Percentiles rank a stretch among this genome's conserved stretches.
These are phyloP conservation scores for Eupithecia subumbrata DNA, from an alignment of 2,888 invertebrate genomes.

Conservation along the genomic window DNA sequence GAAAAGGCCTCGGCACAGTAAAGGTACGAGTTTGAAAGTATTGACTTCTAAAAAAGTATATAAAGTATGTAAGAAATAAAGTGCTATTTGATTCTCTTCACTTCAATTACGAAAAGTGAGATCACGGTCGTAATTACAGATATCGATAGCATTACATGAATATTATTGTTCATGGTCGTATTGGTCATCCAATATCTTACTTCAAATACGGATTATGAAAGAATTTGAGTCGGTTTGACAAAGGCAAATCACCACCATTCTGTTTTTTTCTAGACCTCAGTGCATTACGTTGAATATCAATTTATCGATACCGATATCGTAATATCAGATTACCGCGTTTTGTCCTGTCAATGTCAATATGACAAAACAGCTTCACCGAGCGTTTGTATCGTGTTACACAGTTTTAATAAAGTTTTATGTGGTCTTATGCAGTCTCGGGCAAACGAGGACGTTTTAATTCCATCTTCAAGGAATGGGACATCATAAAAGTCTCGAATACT, in stretches of 20 bases:
- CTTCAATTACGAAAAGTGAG: slow-evolving; percentile 2
- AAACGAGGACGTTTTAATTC: slow-evolving; percentile 30
- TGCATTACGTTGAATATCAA: slow-evolving; percentile 21
- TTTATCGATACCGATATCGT: slow-evolving; percentile 27
- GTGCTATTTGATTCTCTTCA: slow-evolving; percentile 6
- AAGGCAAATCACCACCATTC: slow-evolving; percentile 16
- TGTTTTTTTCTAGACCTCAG: slow-evolving; percentile 22
- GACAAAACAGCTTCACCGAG: slow-evolving; percentile 36
- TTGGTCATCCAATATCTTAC: slow-evolving; percentile 2
- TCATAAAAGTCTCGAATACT: slow-evolving; percentile 49
- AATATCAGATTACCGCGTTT: slow-evolving; percentile 30
- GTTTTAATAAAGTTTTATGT: slow-evolving; percentile 28
- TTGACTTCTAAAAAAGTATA: background rate
- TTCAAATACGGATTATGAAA: slow-evolving; percentile 6
- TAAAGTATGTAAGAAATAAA: background rate
- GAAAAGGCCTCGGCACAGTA: background rate
- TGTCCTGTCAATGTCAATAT: slow-evolving; percentile 37
- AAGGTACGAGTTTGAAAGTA: background rate
- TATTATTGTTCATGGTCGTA: background rate
- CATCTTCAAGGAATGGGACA: slow-evolving; percentile 27
- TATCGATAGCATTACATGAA: slow-evolving; percentile 1
- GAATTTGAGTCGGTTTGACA: slow-evolving; percentile 1
- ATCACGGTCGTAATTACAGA: slow-evolving; percentile 4
- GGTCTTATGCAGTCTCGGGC: slow-evolving; percentile 8
- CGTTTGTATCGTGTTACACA: slow-evolving; percentile 33